These are phyloP conservation scores for Chelmon rostratus DNA, from an alignment of 2,797 vertebrate species.

Conservation along the genomic window DNA sequence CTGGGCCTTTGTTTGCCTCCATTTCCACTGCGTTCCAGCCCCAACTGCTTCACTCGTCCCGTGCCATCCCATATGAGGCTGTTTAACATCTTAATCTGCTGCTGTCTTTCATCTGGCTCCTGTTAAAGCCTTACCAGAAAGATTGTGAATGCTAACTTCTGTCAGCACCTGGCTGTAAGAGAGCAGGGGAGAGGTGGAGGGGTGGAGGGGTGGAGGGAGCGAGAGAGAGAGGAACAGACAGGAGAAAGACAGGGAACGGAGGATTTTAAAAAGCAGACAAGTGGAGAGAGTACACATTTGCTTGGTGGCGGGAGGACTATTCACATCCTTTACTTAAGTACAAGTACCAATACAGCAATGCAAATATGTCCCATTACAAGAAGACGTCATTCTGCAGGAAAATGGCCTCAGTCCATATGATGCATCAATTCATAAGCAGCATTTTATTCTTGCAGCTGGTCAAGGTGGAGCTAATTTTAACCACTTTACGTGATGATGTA, in stretches of 20 bases:
- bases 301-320: conserved; percentile 17
- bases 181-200: conserved; percentile 62
- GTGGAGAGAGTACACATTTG: conserved; percentile 29
- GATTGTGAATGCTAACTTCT: conserved; percentile 85
- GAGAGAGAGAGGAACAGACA: conserved; percentile 42
- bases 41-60: conserved; percentile 79
- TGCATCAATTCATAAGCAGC: neutral
- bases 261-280: conserved; percentile 37
- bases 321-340: neutral
- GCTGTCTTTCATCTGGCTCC: conserved; percentile 88
- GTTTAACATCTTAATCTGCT: conserved; percentile 87
- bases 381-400: no score
- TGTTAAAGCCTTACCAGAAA: conserved; percentile 85
- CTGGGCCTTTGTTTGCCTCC: conserved; percentile 82
- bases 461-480: neutral
- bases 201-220: no score
- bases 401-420: no score
- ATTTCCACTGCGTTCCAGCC: conserved; percentile 66
- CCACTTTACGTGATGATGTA: neutral
- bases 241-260: conserved; percentile 37
- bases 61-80: conserved; percentile 83
- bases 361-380: neutral
- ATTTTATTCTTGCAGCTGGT: neutral
- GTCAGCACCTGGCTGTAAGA: conserved; percentile 85
- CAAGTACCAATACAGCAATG: neutral